Conservation (phyloP, 2,888 invertebrate genomes). For the Helobdella robusta region DNA sequence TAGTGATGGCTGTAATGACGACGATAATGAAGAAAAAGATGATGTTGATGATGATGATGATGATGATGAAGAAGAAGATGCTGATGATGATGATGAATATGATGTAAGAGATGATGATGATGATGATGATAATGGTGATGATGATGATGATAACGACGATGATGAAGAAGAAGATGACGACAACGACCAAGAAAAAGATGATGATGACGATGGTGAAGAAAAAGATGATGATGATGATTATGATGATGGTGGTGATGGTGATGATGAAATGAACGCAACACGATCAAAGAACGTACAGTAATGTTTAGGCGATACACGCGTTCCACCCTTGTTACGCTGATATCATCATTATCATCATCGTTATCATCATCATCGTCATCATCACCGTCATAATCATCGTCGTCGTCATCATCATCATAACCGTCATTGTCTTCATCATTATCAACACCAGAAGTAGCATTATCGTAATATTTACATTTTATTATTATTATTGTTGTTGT, state of each 20-base stretch:
- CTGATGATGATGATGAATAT: conserved; percentile 7
- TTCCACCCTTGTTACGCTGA: not conserved
- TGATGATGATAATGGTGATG: conserved; percentile 20
- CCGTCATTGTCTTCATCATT: not conserved
- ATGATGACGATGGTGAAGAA: conserved; percentile 5
- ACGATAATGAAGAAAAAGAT: conserved; percentile 1
- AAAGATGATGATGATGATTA: conserved; percentile 6
- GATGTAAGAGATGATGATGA: conserved; percentile 16
- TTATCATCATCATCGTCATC: conserved; percentile 12
- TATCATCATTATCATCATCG: conserved; percentile 8
- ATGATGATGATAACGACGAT: conserved; percentile 14
- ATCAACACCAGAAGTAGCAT: too few relatives aligned
- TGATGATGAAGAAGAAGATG: conserved; percentile 22
- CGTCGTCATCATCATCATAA: conserved; percentile 10
- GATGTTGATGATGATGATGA: conserved; percentile 15
- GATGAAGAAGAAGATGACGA: not conserved
- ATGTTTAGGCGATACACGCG: too few relatives aligned
- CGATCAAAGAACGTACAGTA: too few relatives aligned
- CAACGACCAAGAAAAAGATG: not conserved
- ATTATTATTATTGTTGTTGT: too few relatives aligned
- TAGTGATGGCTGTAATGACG: conserved; percentile 1
- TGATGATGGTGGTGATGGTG: conserved; percentile 14
- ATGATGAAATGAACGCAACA: too few relatives aligned
- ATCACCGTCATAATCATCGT: conserved; percentile 3
- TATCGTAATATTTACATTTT: too few relatives aligned